Percentiles rank a stretch among this genome's conserved stretches.
These are phyloP conservation scores for Astyanax mexicanus DNA, from an alignment of 2,797 vertebrate species.

Conservation along the genomic window DNA sequence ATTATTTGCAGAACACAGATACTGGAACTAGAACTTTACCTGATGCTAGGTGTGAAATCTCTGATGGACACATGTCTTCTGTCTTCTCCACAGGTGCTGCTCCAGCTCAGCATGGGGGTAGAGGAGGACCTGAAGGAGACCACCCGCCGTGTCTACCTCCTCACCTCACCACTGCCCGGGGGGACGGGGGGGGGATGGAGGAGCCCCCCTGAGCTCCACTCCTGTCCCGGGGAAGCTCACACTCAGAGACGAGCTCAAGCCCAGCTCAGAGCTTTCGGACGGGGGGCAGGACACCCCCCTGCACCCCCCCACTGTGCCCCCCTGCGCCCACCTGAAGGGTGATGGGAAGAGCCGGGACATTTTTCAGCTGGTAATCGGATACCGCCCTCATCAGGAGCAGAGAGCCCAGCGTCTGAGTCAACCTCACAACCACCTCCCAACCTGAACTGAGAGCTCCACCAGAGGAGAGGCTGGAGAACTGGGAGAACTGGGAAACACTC, in stretches of 20 bases:
- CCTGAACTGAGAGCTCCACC: conserved; percentile 41
- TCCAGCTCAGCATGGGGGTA: conserved; percentile 44
- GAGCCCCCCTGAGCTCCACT: conserved; percentile 40
- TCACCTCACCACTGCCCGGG: conserved; percentile 36
- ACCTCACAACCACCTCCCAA: conserved; percentile 42
- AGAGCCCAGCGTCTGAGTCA: conserved; percentile 51
- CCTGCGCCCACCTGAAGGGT: conserved; percentile 48
- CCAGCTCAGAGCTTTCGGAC: conserved; percentile 37
- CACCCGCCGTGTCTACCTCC: conserved; percentile 45
- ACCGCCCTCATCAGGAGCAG: conserved; percentile 39
- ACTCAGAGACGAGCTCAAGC: conserved; percentile 44
- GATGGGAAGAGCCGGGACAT: conserved; percentile 36
- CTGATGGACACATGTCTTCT: conserved; percentile 46
- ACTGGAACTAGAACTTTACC: too few species aligned
- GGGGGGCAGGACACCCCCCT: not conserved
- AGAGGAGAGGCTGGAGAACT: conserved; percentile 36
- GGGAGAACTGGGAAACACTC: conserved; percentile 45
- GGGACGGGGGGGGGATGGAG: conserved; percentile 48
- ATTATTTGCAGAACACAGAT: too few species aligned
- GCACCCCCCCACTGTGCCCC: too few species aligned
- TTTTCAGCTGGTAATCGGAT: conserved; percentile 52
- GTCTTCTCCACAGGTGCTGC: conserved; percentile 56
- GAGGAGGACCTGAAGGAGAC: conserved; percentile 49
- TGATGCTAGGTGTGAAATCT: not conserved
- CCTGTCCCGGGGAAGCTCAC: conserved; percentile 37